Evolutionary conservation across 2,888 invertebrate genomes (phyloP), one percentile per base, ranked within the genome.

Genomic region (Clunio marinus): DNA sequence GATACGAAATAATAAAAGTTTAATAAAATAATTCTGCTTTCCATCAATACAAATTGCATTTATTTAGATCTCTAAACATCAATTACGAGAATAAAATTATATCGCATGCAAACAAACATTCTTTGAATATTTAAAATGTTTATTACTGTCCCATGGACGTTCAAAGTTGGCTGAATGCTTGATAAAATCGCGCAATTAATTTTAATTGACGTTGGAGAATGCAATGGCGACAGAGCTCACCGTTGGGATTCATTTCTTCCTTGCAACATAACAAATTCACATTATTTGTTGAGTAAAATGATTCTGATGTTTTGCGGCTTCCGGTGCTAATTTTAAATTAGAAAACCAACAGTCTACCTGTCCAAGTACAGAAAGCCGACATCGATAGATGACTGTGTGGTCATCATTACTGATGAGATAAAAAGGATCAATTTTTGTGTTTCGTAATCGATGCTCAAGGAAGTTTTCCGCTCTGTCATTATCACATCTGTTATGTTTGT

Each of bases 161-260:
- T 17, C 51, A n/a, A n/a, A n/a, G 51, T 51, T 20, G 51, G 20
- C 51, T 8, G 7, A 22, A 51, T 8, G 17, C 22, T 51, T 22
- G 51, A 22, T 51, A 8, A 51, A 51, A 20, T 51, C 22, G 51
- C 51, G 51, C 51, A 51, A 51, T 51, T 51, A 51, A 51, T 20
- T 51, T 22, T 22, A n/a, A n/a, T n/a, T n/a, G n/a, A n/a, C n/a
- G n/a, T n/a, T n/a, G n/a, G n/a, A n/a, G n/a, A n/a, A n/a, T n/a
- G n/a, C 22, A 22, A 51, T 51, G 51, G 51, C 51, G 51, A 22
- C 51, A 51, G 35, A 13, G 35, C 7, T 32, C 7, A 32, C 5
- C 5, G 35, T 32, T 32, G 13, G 35, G 35, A 5, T 8, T 32
- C 35, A n/a, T 32, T 32, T 32, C 35, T 32, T 32, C 35, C 35